Percentiles rank a stretch among this genome's conserved stretches.
Conservation (phyloP, 2,888 invertebrate species). For the Rhaphigaster nebulosa region DNA sequence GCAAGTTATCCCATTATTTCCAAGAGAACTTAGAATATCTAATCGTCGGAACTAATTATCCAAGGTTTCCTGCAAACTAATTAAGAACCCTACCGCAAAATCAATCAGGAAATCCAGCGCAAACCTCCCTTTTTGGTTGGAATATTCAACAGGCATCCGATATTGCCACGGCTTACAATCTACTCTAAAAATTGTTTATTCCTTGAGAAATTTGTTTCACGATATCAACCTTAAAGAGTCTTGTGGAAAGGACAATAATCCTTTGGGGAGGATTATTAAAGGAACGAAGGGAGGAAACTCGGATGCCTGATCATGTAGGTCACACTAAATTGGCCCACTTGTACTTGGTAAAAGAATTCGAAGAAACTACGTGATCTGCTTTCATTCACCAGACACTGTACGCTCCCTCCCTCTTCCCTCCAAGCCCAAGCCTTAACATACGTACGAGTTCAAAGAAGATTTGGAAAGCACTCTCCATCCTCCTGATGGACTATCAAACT, state of each 20-base stretch:
- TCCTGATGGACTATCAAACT: not conserved
- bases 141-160: not conserved
- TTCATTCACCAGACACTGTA: not conserved
- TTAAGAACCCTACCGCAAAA: not conserved
- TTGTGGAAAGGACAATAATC: not conserved
- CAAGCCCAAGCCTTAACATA: no score
- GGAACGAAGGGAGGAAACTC: not conserved
- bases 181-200: not conserved
- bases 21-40: not conserved
- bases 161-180: not conserved
- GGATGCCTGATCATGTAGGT: not conserved
- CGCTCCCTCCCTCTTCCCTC: not conserved
- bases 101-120: not conserved
- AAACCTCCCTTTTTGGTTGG: not conserved
- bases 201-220: no score
- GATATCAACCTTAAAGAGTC: not conserved
- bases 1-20: not conserved
- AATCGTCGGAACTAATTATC: not conserved
- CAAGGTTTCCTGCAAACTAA: not conserved
- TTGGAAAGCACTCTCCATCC: not conserved
- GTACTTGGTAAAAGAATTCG: not conserved
- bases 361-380: slow-evolving; percentile 17
- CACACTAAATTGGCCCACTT: not conserved
- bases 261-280: no score
- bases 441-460: not conserved